Conservation (phyloP, 1,140 invertebrate genomes). For the Metopolophium dirhodum region DNA sequence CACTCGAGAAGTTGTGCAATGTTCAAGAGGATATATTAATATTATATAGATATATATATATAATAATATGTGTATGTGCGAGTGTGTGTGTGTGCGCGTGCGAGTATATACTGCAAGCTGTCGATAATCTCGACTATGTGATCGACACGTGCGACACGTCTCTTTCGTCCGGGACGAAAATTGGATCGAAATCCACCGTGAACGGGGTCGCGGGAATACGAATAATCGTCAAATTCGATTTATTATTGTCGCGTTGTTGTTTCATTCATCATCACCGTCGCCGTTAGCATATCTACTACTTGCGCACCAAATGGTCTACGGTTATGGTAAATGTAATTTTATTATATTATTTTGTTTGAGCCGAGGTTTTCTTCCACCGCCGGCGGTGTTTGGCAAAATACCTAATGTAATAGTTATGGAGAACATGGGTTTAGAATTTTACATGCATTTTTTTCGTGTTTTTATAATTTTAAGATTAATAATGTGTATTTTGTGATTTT, state of each 20-base stretch:
- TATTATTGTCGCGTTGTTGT: background rate
- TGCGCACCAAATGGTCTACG: background rate
- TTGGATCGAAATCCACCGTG: constrained; percentile 31
- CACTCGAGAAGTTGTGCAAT: background rate
- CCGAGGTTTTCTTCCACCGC: background rate
- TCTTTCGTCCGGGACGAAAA: background rate
- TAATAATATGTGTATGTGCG: background rate
- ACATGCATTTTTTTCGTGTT: background rate
- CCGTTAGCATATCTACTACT: background rate
- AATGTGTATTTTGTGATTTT: background rate
- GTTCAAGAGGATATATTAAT: background rate
- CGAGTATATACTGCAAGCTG: background rate
- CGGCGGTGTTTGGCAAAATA: background rate
- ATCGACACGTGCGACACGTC: constrained; percentile 33
- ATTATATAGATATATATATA: background rate
- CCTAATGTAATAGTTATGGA: background rate
- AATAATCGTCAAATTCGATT: constrained; percentile 11
- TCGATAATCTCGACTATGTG: constrained; percentile 10
- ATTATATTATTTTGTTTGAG: background rate
- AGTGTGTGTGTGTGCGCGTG: background rate
- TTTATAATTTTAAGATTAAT: background rate
- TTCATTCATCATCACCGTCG: background rate
- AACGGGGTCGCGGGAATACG: background rate
- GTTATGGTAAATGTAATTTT: background rate
- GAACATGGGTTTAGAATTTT: background rate